Evolutionary conservation across 2,113 vertebrate genomes (phyloP).

Genomic region (Corvus moneduloides): DNA sequence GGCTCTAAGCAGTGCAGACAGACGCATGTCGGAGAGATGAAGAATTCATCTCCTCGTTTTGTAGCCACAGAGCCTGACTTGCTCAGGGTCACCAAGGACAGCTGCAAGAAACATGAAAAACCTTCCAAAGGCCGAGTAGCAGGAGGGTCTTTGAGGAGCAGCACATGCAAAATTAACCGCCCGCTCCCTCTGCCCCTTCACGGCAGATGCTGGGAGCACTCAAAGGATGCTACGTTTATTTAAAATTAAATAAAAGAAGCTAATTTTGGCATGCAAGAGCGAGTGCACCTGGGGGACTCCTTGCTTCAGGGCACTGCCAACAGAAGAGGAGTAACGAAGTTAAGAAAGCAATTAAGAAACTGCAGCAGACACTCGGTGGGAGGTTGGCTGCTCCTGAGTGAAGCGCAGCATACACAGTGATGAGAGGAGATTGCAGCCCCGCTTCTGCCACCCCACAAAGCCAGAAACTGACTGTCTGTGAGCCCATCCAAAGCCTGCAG

Average conservation of each 20-base stretch:
- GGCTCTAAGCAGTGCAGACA: not conserved
- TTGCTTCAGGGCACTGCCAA: conserved; percentile 36
- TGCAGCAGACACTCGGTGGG: not conserved
- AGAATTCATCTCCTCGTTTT: not conserved
- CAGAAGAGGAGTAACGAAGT: conserved; percentile 11
- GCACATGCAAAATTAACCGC: not conserved
- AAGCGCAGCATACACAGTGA: rapidly evolving
- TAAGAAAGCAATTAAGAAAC: conserved; percentile 45
- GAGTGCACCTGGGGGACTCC: conserved; percentile 23
- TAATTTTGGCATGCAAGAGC: conserved; percentile 37
- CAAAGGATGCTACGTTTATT: not conserved
- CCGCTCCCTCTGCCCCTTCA: not conserved
- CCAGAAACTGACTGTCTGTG: rapidly evolving
- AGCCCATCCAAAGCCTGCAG: not conserved
- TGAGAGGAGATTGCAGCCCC: not conserved
- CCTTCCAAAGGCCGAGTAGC: not conserved
- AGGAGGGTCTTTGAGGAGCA: not conserved
- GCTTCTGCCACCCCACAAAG: not conserved
- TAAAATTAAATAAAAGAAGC: conserved; percentile 54
- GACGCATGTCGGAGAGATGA: not conserved
- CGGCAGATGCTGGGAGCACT: conserved; percentile 3
- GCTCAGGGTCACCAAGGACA: not conserved
- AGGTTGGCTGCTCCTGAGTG: not conserved
- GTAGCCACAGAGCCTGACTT: not conserved
- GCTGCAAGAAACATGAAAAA: not conserved